Percentiles rank a stretch among this genome's conserved stretches.
Conservation (phyloP, 53 echinoderm and acorn worm genomes). For the Stichopus horrens region DNA sequence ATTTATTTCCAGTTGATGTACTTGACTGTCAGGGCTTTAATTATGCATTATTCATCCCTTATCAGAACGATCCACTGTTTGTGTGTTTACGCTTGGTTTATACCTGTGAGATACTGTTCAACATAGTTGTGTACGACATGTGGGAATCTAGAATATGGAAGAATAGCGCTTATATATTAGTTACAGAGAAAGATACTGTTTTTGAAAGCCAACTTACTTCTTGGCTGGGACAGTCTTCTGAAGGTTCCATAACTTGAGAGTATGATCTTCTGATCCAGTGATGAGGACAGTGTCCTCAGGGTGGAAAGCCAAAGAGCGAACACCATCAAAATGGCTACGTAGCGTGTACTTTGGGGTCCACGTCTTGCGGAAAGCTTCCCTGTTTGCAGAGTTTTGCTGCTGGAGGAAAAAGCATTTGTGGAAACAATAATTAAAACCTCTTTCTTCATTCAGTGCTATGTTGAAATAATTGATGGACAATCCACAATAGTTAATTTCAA, state of each 20-base stretch:
- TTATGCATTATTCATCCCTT: no score
- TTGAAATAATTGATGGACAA: neutral
- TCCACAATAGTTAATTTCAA: neutral
- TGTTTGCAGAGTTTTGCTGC: constrained; percentile 75
- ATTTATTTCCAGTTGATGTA: no score
- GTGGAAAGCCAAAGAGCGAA: constrained; percentile 90
- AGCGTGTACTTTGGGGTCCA: constrained; percentile 99
- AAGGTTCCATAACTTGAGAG: constrained; percentile 98
- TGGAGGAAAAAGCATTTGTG: neutral
- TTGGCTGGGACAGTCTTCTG: constrained; percentile 99
- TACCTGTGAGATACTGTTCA: no score
- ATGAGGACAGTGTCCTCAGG: constrained; percentile 94
- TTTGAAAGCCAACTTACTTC: constrained; percentile 63
- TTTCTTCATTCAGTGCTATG: no score
- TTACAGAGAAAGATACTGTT: neutral
- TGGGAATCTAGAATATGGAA: no score
- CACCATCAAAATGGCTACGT: constrained; percentile 97
- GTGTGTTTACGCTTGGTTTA: no score
- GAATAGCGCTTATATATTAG: neutral
- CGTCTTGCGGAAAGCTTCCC: constrained; percentile 95
- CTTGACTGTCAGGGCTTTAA: no score
- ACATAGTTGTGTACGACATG: no score
- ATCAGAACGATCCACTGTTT: no score
- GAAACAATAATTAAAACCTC: no score
- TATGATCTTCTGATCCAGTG: constrained; percentile 97